Evolutionary conservation across 53 echinoderm and acorn worm species (phyloP), one percentile per base, ranked within the genome.

Genomic region (Apostichopus leukothele): DNA sequence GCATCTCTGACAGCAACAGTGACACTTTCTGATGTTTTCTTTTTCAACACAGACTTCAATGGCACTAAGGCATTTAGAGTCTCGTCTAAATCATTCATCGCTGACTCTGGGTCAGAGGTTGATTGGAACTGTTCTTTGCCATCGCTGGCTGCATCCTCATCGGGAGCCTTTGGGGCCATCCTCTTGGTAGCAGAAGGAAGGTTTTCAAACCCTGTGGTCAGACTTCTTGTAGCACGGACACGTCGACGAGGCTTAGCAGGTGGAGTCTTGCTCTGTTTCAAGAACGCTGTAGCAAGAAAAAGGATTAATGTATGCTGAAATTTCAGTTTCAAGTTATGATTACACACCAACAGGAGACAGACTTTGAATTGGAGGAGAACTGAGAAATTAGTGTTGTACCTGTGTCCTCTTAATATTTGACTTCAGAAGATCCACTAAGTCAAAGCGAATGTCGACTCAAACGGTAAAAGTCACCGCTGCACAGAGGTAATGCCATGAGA

Each of bases 151-250:
- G 75, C 7, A 27, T 74, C 75, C 53, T 53, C 52, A 53, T 86
- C 83, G 10, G 94, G 94, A 14, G 80, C 73, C 76, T 94, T 90
- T 50, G 94, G 94, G 13, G 94, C 94, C 88, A 92, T 83, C 14
- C 94, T 90, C 84, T 92, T 93, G 75, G 86, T 67, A 11, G 90
- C 86, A 39, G 98, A 97, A 18, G 91, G 97, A 19, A 97, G 51
- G 79, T 97, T 92, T 75, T 97, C 98, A 57, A 97, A 97, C 6
- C 92, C 98, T 39, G 98, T 97, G 57, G 98, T 97, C 73, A 91
- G 88, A 87, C 90, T 95, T 23, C 95, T 87, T 51, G 53, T 18
- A n/a, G 52, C 55, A 20, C 88, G 74, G 0, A 14, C 74, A 6
- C 90, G 66, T 51, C 93, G 87, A 5, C 91, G 89, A 7, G 93